Base-by-base conservation (phyloP, 1,140 invertebrate genomes). In the Aphis gossypii region DNA sequence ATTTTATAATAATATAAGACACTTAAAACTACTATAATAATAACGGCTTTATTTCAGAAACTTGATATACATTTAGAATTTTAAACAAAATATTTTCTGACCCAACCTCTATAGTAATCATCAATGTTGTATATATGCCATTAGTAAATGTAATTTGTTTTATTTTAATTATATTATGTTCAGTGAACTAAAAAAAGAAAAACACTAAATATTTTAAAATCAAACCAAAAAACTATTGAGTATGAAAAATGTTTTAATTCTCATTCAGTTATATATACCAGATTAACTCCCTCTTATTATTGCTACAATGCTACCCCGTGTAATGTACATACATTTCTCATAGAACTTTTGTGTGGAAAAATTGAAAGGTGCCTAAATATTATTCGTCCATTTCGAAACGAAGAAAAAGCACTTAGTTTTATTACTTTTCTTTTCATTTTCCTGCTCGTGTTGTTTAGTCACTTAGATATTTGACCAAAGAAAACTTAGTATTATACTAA, bases 401-500 rank as follows among this genome's bases (percentile, higher is more conserved):
- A 35, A 20, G 18, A 89, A 89, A 48, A 51, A 89, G 48, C 46
- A 54, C 87, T 89, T 89, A 30, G 14, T n/a, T 51, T 35, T 89
- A 89, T 89, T n/a, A n/a, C n/a, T 89, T 89, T 89, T 51, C 46
- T 51, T 51, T 88, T 88, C 23, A 25, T 38, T 86, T 86, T 88
- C 25, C n/a, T 25, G 18, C n/a, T 68, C 30, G 2, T 68, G 88
- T 30, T 11, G 9, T 38, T n/a, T 18, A 20, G 30, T n/a, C 30
- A 30, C 60, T 76, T 76, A 30, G 30, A 44, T 90, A 90, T 30
- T 60, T 44, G 5, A 46, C 14, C 38, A 68, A 20, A 20, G 30
- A 90, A 90, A 90, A 90, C 23, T 56, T 60, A 90, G 46, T 89
- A 90, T 68, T 68, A 44, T 25, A 38, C 23, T 68, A 90, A 68